These are phyloP conservation scores for Magallana angulata DNA, from an alignment of 1,140 invertebrate genomes.

Conservation along the genomic window DNA sequence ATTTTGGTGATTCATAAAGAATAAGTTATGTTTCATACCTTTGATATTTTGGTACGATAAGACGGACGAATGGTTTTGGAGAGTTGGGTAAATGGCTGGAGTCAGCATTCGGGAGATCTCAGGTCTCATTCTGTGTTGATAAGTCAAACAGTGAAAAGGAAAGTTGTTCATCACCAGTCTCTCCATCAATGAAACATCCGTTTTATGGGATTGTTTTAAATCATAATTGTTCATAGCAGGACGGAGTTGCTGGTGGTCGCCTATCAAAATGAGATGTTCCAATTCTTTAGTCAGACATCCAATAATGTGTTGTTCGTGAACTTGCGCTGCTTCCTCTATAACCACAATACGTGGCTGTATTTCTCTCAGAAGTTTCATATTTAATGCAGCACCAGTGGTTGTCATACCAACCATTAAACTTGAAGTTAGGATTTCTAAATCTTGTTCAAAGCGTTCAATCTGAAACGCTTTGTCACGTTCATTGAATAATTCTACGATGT, in stretches of 20 bases:
- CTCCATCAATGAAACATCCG: conserved; percentile 80
- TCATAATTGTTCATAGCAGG: conserved; percentile 76
- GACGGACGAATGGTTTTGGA: conserved; percentile 74
- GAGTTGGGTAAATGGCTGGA: conserved; percentile 76
- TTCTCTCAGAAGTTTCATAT: conserved; percentile 56
- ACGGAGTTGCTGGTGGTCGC: conserved; percentile 84
- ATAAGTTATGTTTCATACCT: conserved; percentile 77
- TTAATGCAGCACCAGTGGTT: conserved; percentile 73
- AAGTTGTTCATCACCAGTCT: conserved; percentile 76
- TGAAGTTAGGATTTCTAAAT: conserved; percentile 66
- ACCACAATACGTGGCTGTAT: conserved; percentile 69
- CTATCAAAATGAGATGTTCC: conserved; percentile 90
- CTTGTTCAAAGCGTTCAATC: conserved; percentile 56
- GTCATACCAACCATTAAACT: conserved; percentile 74
- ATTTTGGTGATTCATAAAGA: conserved; percentile 77
- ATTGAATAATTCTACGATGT: conserved; percentile 51
- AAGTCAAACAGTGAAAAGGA: conserved; percentile 70
- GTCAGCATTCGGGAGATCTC: conserved; percentile 77
- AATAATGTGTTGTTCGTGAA: conserved; percentile 72
- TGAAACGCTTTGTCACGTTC: conserved; percentile 34
- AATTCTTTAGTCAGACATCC: conserved; percentile 83
- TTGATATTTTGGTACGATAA: conserved; percentile 68
- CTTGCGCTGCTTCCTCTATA: conserved; percentile 77
- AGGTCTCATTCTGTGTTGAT: conserved; percentile 67
- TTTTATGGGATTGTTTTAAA: conserved; percentile 70